A percentile compares a stretch with the other conserved stretches of the same genome.
phyloP scores from a whole-genome alignment of 2,113 vertebrate genomes.

The Tyrannus savana region DNA sequence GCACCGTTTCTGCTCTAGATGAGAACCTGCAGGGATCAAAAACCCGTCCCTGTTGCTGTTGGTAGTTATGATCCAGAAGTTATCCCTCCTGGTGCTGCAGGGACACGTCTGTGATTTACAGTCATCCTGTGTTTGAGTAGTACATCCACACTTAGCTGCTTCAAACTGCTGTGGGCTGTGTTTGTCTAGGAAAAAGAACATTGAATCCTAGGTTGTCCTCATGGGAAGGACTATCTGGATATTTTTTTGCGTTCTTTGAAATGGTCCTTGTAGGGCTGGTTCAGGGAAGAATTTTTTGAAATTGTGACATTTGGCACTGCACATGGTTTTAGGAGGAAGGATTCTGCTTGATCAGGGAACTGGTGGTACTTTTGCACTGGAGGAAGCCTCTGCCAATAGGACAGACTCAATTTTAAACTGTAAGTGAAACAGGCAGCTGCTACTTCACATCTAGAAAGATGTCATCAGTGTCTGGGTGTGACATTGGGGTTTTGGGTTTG shows the following conservation, averaged over 20 bases:
- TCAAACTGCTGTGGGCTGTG: background rate
- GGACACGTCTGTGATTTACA: accelerated
- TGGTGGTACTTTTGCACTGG: background rate
- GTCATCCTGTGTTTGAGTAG: background rate
- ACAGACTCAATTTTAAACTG: background rate
- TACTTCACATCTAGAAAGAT: background rate
- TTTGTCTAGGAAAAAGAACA: background rate
- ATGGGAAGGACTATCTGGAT: background rate
- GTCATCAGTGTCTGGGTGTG: background rate
- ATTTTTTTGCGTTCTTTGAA: background rate
- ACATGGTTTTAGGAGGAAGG: background rate
- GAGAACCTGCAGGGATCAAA: background rate
- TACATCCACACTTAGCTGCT: background rate
- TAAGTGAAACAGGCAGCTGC: background rate
- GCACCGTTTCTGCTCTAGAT: background rate
- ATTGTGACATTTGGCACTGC: background rate
- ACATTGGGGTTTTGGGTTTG: background rate
- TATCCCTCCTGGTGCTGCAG: accelerated
- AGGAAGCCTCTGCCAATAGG: background rate
- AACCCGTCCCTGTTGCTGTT: background rate
- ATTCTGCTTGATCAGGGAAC: background rate
- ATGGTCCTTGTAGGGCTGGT: background rate
- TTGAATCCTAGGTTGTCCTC: background rate
- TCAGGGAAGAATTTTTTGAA: background rate
- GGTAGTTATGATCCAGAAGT: background rate